Conservation (phyloP, 2,113 vertebrate species). For the Passer domesticus region DNA sequence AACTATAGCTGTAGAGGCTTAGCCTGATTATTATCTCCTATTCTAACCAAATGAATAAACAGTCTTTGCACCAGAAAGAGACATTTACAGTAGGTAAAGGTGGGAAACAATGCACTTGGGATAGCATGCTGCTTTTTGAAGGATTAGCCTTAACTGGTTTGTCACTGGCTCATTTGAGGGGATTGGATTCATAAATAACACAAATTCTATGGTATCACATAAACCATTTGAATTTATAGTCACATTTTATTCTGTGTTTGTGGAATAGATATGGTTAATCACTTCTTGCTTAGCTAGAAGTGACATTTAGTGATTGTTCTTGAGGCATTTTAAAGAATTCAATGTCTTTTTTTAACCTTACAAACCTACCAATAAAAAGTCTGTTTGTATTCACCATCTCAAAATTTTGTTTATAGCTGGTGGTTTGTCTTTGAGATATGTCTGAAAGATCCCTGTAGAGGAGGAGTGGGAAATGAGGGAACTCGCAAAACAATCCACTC, state of each 20-base stretch:
- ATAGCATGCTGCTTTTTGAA: not conserved
- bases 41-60: not conserved
- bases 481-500: not conserved
- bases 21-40: not conserved
- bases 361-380: not conserved
- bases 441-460: not conserved
- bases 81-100: not conserved
- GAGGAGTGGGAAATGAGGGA: not conserved
- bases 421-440: not conserved
- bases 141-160: not conserved
- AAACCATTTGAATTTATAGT: not conserved
- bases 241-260: not conserved
- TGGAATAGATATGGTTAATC: not conserved
- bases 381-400: not conserved
- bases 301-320: not conserved
- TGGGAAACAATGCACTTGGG: not conserved
- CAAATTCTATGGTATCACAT: not conserved
- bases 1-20: not conserved
- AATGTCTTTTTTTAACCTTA: not conserved
- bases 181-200: not conserved
- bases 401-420: not conserved
- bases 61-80: not conserved
- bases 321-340: not conserved
- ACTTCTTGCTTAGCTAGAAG: not conserved
- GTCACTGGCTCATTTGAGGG: not conserved